phyloP scores from a whole-genome alignment of 2,797 vertebrate genomes.

The Sebastes minor region DNA sequence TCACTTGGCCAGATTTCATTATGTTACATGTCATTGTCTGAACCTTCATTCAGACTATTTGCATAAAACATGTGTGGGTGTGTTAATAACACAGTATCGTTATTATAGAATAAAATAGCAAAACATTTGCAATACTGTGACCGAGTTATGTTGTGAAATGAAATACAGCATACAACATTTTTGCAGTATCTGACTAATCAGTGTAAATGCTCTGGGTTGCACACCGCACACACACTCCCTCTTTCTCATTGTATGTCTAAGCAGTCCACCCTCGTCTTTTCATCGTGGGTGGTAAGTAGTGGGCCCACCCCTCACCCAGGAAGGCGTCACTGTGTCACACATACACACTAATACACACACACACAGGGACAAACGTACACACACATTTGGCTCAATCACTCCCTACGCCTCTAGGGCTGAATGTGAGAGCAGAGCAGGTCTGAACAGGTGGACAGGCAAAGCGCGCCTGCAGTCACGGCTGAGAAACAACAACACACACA shows the following conservation, averaged over 20 bases:
- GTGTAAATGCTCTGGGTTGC: background rate
- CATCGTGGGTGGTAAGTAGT: conserved; percentile 76
- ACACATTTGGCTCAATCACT: conserved; percentile 50
- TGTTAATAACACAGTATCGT: background rate
- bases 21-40: background rate
- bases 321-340: conserved; percentile 63
- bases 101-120: background rate
- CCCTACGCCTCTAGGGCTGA: conserved; percentile 37
- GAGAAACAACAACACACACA: conserved; percentile 14
- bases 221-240: background rate
- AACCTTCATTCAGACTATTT: background rate
- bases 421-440: conserved; percentile 70
- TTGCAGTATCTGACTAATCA: background rate
- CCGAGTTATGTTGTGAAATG: background rate
- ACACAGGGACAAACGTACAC: conserved; percentile 11
- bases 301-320: conserved; percentile 45
- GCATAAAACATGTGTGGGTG: background rate
- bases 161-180: background rate
- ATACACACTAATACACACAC: conserved; percentile 18
- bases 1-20: background rate
- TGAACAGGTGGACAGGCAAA: conserved; percentile 69
- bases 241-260: conserved; percentile 18
- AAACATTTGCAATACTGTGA: background rate
- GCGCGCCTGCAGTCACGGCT: conserved; percentile 44
- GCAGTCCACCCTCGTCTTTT: conserved; percentile 40